Evolutionary conservation across 2,888 invertebrate genomes (phyloP).

Genomic region (Hermaeophaga mercurialis): DNA sequence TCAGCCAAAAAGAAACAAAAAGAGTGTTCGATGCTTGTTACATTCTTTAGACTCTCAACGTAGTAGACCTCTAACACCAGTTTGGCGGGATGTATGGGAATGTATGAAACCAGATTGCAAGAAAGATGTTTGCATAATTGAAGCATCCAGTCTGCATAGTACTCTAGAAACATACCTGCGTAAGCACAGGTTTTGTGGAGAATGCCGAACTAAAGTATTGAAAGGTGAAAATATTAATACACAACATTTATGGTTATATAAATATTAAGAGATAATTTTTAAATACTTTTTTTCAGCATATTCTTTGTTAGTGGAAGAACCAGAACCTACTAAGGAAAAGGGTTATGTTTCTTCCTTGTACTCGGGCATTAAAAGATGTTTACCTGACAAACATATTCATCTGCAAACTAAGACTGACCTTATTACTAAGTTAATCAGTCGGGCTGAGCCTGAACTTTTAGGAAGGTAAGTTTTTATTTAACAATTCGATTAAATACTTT

Average conservation of each 20-base stretch:
- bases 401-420: conserved; percentile 87
- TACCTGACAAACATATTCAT: conserved; percentile 86
- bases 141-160: conserved; percentile 80
- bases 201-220: conserved; percentile 89
- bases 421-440: conserved; percentile 83
- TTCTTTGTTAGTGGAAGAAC: conserved; percentile 82
- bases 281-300: conserved; percentile 76
- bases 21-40: conserved; percentile 85
- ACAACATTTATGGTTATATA: not conserved
- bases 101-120: conserved; percentile 80
- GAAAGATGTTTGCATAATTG: conserved; percentile 85
- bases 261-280: not conserved
- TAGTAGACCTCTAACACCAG: conserved; percentile 71
- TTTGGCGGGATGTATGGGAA: conserved; percentile 85
- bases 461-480: conserved; percentile 75
- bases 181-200: conserved; percentile 93
- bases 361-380: conserved; percentile 84
- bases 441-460: conserved; percentile 90
- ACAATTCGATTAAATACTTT: too few relatives aligned
- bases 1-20: conserved; percentile 83
- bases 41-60: conserved; percentile 90
- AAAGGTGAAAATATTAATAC: conserved; percentile 46
- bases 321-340: conserved; percentile 83
- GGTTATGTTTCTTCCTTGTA: conserved; percentile 88
- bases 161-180: conserved; percentile 88